Conservation (phyloP, 2,888 invertebrate genomes). For the Mythimna albipuncta region DNA sequence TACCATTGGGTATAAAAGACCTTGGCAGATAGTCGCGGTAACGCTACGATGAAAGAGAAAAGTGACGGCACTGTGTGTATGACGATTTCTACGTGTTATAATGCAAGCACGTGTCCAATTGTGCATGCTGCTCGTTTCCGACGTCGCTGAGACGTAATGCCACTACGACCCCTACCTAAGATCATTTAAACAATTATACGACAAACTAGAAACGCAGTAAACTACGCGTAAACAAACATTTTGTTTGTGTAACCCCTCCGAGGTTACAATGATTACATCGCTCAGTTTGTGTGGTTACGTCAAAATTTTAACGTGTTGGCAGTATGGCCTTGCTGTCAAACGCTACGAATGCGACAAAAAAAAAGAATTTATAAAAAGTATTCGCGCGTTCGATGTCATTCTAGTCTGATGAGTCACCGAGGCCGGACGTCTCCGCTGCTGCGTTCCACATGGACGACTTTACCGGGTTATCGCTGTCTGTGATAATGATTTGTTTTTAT, state of each 20-base stretch:
- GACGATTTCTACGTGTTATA: constrained; percentile 23
- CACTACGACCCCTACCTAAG: constrained; percentile 68
- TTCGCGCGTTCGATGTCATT: constrained; percentile 76
- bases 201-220: constrained; percentile 71
- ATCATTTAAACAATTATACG: constrained; percentile 75
- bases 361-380: constrained; percentile 68
- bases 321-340: constrained; percentile 75
- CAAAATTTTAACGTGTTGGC: constrained; percentile 68
- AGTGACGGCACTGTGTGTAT: constrained; percentile 24
- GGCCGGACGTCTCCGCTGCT: constrained; percentile 71
- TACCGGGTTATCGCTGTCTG: constrained; percentile 75
- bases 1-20: constrained; percentile 6
- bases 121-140: constrained; percentile 25
- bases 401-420: constrained; percentile 77
- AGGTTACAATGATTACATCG: constrained; percentile 76
- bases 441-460: constrained; percentile 66
- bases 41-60: constrained; percentile 33
- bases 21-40: constrained; percentile 15
- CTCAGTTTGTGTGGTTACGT: constrained; percentile 72
- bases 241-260: constrained; percentile 70
- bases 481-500: constrained; percentile 81
- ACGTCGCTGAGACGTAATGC: constrained; percentile 60
- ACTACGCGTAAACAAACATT: constrained; percentile 64
- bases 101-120: constrained; percentile 49
- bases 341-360: constrained; percentile 65